A percentile compares a stretch with the other conserved stretches of the same genome.
These are phyloP conservation scores for Pinctada fucata DNA, from an alignment of 2,888 invertebrate genomes.

Conservation along the genomic window DNA sequence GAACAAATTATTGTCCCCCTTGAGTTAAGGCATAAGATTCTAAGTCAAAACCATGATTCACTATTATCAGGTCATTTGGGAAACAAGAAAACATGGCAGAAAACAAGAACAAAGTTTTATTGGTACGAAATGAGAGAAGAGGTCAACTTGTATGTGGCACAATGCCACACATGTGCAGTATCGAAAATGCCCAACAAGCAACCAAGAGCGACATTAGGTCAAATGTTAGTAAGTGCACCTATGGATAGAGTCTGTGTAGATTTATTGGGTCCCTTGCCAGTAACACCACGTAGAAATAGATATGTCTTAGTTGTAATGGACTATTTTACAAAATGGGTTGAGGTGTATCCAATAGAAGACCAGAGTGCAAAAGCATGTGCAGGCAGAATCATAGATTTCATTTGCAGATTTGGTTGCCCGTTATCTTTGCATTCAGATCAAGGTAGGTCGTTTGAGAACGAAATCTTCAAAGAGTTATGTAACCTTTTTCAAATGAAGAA, in stretches of 20 bases:
- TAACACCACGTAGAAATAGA: conserved; percentile 17
- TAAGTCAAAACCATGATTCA: conserved; percentile 22
- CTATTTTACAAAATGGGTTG: conserved; percentile 34
- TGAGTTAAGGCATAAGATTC: conserved; percentile 9
- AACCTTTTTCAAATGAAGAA: conserved; percentile 34
- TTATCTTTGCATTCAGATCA: conserved; percentile 41
- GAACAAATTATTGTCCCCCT: conserved; percentile 16
- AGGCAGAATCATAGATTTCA: neutral
- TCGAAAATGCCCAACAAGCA: conserved; percentile 8
- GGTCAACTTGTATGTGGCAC: neutral
- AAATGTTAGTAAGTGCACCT: conserved; percentile 88
- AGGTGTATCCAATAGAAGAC: conserved; percentile 22
- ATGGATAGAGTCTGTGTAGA: conserved; percentile 30
- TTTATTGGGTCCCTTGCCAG: conserved; percentile 33
- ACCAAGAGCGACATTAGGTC: neutral
- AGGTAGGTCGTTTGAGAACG: conserved; percentile 37
- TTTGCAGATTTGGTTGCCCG: conserved; percentile 18
- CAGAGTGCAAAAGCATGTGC: conserved; percentile 19
- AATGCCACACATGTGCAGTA: conserved; percentile 21
- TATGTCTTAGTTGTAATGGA: conserved; percentile 32
- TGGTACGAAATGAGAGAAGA: conserved; percentile 25
- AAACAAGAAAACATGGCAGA: conserved; percentile 27
- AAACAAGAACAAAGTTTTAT: conserved; percentile 13
- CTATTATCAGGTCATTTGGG: conserved; percentile 28
- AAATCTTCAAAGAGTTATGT: conserved; percentile 24